Base-by-base conservation (phyloP, 2,888 invertebrate genomes). In the Apomyelois bistriatella region DNA sequence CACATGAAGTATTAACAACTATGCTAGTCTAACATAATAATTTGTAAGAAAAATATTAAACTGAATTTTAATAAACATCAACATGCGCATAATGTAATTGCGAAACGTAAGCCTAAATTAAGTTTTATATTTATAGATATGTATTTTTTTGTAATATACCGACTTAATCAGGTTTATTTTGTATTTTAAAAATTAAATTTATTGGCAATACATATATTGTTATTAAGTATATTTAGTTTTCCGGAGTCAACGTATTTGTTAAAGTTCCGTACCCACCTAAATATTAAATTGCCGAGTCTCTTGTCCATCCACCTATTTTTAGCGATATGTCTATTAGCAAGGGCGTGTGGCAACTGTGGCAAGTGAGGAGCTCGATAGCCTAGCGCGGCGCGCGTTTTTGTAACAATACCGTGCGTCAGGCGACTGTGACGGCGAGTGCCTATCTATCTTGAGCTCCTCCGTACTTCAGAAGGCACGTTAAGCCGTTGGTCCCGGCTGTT, bases 1-100 rank as follows among this genome's bases (percentile, higher is more conserved):
- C 81, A 89, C 89, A 77, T 90, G 89, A 89, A 86, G 87, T 88
- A 73, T 81, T 79, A 70, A 73, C 82, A 71, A 70, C 78, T 43
- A 30, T 35, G 22, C 52, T 88, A 88, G 82, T 82, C 78, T 87
- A 79, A 72, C 22, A 22, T 22, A 70, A 70, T 83, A 75, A 80
- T 79, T 80, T 80, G 70, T 89, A 89, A 87, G 87, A 81, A 82
- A 84, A 87, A 84, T 71, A 73, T 77, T 79, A 75, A 81, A 82
- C 77, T 79, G 84, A 81, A 76, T 80, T 79, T 79, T 74, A 74
- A 76, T 73, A 74, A 76, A 79, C 79, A 79, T 74, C 82, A 80
- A 69, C 79, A 74, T 72, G 69, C 73, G 75, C 74, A 70, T 71
- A 71, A 61, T 72, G 81, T 79, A 22, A 48, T 48, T 52, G 43